phyloP scores from a whole-genome alignment of 2,113 vertebrate genomes.

The Oryzias melastigma region DNA sequence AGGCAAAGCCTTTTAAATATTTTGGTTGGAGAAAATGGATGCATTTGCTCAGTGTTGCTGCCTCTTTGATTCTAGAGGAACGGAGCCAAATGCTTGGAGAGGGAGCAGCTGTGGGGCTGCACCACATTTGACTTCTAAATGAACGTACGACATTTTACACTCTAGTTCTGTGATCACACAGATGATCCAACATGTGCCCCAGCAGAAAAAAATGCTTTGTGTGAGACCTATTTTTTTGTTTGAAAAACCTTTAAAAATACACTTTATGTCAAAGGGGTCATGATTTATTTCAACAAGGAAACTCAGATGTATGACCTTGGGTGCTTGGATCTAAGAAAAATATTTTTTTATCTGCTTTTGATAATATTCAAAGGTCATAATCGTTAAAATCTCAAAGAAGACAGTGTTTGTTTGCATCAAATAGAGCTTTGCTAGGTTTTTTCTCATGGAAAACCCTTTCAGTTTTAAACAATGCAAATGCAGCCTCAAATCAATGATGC shows the following conservation, averaged over 20 bases:
- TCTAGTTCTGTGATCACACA: conserved; percentile 13
- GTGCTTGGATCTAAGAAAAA: conserved; percentile 8
- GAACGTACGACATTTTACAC: conserved; percentile 34
- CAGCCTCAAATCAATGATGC: conserved; percentile 59
- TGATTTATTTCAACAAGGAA: conserved; percentile 2
- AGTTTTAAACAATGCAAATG: conserved; percentile 57
- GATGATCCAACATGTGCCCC: conserved; percentile 15
- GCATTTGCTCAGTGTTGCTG: conserved; percentile 5
- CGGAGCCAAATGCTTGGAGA: conserved; percentile 15
- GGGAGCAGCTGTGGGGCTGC: conserved; percentile 24
- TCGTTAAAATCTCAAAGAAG: conserved; percentile 20
- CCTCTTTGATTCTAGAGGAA: conserved; percentile 23
- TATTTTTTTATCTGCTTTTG: conserved; percentile 33
- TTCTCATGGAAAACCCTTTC: conserved; percentile 39
- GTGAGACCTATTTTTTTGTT: neutral
- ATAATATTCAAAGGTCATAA: conserved; percentile 11
- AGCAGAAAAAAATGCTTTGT: conserved; percentile 8
- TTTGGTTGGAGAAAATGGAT: conserved; percentile 7
- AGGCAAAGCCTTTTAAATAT: neutral
- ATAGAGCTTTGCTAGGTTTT: conserved; percentile 11
- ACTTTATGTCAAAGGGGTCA: conserved; percentile 14
- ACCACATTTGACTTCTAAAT: conserved; percentile 47
- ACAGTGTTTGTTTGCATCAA: conserved; percentile 24
- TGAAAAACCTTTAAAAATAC: neutral
- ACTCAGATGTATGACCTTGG: conserved; percentile 9